These are phyloP conservation scores for Phocides pigmalion DNA, from an alignment of 1,140 invertebrate genomes.

Conservation along the genomic window DNA sequence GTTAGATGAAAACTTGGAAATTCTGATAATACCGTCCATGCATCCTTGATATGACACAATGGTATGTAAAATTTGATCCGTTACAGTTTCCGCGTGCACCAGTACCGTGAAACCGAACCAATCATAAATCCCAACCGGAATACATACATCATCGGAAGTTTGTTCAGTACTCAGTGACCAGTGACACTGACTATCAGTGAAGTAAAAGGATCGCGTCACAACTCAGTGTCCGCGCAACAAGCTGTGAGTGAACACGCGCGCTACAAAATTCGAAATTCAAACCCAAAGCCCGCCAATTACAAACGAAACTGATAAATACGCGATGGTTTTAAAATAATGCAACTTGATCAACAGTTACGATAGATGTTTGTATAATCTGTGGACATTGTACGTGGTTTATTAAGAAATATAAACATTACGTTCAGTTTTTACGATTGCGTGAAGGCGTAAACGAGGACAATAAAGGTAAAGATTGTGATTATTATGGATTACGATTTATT, in stretches of 20 bases:
- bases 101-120: conserved; percentile 31
- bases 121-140: conserved; percentile 58
- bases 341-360: conserved; percentile 45
- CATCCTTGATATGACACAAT: conserved; percentile 34
- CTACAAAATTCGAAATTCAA: conserved; percentile 38
- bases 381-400: conserved; percentile 40
- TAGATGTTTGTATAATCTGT: conserved; percentile 44
- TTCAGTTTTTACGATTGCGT: conserved; percentile 42
- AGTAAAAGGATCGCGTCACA: conserved; percentile 65
- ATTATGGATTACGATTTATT: conserved; percentile 43
- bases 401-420: conserved; percentile 43
- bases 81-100: conserved; percentile 43
- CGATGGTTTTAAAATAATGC: conserved; percentile 34
- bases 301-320: conserved; percentile 37
- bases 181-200: conserved; percentile 54
- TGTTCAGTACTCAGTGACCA: conserved; percentile 54
- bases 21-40: conserved; percentile 16
- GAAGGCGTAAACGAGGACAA: conserved; percentile 50
- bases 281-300: conserved; percentile 43
- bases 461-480: conserved; percentile 52
- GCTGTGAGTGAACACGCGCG: conserved; percentile 51
- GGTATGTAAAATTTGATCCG: conserved; percentile 40
- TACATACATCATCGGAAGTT: conserved; percentile 71
- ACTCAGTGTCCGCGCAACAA: conserved; percentile 69
- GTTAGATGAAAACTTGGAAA: conserved; percentile 9